A percentile compares a stretch with the other conserved stretches of the same genome.
phyloP scores from a whole-genome alignment of 2,888 invertebrate species.

The Metallyticus violacea region DNA sequence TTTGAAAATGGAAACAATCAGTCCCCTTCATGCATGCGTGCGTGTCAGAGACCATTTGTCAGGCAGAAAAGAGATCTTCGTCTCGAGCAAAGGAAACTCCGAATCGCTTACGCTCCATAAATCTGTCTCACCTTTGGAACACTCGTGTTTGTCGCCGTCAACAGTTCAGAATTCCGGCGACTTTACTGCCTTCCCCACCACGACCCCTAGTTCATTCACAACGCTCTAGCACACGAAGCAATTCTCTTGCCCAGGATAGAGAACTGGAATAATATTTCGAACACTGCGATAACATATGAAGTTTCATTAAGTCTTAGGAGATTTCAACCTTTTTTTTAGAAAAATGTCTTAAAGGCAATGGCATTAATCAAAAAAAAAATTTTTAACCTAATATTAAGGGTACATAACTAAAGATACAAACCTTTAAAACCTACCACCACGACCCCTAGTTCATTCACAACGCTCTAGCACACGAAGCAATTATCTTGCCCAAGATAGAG shows the following conservation, averaged over 20 bases:
- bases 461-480: background rate
- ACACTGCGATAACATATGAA: too few species aligned
- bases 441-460: background rate
- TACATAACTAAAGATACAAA: too few species aligned
- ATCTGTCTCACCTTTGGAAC: background rate
- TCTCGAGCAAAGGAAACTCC: background rate
- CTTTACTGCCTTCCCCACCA: background rate
- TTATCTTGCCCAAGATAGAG: too few species aligned
- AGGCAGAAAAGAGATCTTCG: background rate
- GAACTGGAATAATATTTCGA: too few species aligned
- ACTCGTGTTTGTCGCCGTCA: background rate
- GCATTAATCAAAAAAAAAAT: too few species aligned
- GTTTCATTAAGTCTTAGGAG: too few species aligned
- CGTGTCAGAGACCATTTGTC: background rate
- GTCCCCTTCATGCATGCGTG: background rate
- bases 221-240: background rate
- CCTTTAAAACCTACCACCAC: too few species aligned
- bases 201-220: background rate
- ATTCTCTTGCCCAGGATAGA: too few species aligned
- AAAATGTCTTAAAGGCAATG: too few species aligned
- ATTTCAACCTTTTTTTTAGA: too few species aligned
- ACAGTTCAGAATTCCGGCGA: background rate
- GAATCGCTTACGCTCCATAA: background rate
- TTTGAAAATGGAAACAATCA: background rate
- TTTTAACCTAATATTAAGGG: too few species aligned